Conservation (phyloP, 2,888 invertebrate genomes). For the Cryptocephalus primarius region DNA sequence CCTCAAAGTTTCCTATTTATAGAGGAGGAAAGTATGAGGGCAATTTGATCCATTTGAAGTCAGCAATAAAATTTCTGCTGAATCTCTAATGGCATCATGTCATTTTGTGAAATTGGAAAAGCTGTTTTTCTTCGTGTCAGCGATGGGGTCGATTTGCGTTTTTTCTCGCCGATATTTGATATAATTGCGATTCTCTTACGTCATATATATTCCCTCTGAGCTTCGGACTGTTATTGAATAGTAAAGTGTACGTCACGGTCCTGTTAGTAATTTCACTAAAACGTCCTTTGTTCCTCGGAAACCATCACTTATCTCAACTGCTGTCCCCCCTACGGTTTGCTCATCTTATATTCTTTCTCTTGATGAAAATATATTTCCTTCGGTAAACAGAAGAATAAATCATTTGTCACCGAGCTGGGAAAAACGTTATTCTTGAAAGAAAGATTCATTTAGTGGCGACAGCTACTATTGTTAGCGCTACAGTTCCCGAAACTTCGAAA, state of each 20-base stretch:
- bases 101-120: constrained; percentile 8
- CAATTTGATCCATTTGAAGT: constrained; percentile 15
- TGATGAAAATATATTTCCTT: constrained; percentile 6
- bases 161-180: too few species aligned
- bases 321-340: too few species aligned
- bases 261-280: too few species aligned
- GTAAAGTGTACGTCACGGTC: too few species aligned
- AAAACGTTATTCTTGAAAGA: neutral
- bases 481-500: neutral
- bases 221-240: too few species aligned
- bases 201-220: too few species aligned
- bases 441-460: neutral
- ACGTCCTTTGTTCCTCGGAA: too few species aligned
- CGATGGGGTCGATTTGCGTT: too few species aligned
- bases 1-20: neutral
- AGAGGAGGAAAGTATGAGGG: constrained; percentile 2
- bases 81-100: constrained; percentile 20
- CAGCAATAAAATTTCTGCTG: constrained; percentile 21
- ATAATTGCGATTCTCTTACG: too few species aligned
- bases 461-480: neutral
- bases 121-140: too few species aligned
- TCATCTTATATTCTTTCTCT: neutral
- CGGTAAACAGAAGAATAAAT: constrained; percentile 11
- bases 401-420: constrained; percentile 14
- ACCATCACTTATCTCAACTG: too few species aligned